Conservation (phyloP, 2,797 vertebrate genomes). For the Propithecus deckenii region DNA sequence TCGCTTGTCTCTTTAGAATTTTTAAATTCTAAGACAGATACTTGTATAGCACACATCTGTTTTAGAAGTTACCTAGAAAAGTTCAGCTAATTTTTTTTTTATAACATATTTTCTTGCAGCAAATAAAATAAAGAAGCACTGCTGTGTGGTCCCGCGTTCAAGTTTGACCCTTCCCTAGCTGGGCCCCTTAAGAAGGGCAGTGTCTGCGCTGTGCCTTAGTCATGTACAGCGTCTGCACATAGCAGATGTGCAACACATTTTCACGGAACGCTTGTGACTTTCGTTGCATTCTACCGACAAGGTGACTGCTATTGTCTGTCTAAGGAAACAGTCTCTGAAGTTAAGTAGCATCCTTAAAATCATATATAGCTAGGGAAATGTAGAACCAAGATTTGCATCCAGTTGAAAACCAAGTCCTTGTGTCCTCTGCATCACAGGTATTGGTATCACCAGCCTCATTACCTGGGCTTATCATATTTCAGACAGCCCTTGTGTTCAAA, state of each 20-base stretch:
- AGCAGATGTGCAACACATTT: background rate
- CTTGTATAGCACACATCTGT: background rate
- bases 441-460: background rate
- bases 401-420: background rate
- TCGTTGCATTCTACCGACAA: background rate
- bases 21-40: background rate
- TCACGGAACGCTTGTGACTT: background rate
- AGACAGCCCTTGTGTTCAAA: background rate
- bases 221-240: background rate
- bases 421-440: fast-evolving
- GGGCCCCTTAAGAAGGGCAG: background rate
- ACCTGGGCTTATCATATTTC: background rate
- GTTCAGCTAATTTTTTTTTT: background rate
- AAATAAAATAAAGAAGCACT: background rate
- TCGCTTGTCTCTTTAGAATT: background rate
- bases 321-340: background rate
- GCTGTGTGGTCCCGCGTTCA: background rate
- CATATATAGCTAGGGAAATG: too few species aligned
- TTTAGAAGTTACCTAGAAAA: background rate
- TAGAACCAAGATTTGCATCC: background rate
- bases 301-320: background rate
- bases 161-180: background rate
- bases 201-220: background rate
- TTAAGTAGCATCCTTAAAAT: background rate
- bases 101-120: background rate